Percentiles rank a stretch among this genome's conserved stretches.
Evolutionary conservation across 1,140 invertebrate genomes (phyloP).

Genomic region (Colletes latitarsis): DNA sequence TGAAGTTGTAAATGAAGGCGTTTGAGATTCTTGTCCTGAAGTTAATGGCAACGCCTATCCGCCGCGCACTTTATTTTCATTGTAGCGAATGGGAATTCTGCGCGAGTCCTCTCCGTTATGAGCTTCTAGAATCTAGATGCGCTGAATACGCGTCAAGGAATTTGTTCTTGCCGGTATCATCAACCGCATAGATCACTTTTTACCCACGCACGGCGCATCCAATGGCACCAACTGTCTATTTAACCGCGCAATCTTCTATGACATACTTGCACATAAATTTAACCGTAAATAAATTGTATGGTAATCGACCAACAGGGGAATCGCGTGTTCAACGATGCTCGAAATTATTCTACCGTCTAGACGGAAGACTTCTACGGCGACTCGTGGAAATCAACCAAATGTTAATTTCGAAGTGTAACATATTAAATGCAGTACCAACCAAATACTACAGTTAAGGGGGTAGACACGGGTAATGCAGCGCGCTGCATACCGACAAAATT

Average conservation of each 20-base stretch:
- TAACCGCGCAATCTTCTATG: background rate
- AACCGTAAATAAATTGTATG: background rate
- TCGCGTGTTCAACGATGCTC: background rate
- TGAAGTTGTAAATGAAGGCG: background rate
- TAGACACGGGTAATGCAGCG: too few relatives aligned
- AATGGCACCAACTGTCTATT: background rate
- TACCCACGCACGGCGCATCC: background rate
- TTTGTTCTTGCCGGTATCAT: constrained; percentile 7
- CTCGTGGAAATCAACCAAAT: too few relatives aligned
- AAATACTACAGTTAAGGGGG: too few relatives aligned
- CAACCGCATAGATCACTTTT: constrained; percentile 21
- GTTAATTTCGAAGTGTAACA: too few relatives aligned
- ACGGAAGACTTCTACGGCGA: too few relatives aligned
- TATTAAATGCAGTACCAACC: too few relatives aligned
- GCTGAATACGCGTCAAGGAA: constrained; percentile 19
- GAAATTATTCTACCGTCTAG: too few relatives aligned
- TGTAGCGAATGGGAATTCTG: constrained; percentile 26
- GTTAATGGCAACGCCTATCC: constrained; percentile 5
- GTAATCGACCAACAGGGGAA: background rate
- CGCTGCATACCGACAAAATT: too few relatives aligned
- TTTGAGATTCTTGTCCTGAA: constrained; percentile 1
- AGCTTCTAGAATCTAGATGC: constrained; percentile 3
- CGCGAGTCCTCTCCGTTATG: constrained; percentile 29
- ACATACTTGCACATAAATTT: background rate
- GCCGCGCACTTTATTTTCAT: constrained; percentile 14